Evolutionary conservation across 2,888 invertebrate species (phyloP).

Genomic region (Drosophila borealis): DNA sequence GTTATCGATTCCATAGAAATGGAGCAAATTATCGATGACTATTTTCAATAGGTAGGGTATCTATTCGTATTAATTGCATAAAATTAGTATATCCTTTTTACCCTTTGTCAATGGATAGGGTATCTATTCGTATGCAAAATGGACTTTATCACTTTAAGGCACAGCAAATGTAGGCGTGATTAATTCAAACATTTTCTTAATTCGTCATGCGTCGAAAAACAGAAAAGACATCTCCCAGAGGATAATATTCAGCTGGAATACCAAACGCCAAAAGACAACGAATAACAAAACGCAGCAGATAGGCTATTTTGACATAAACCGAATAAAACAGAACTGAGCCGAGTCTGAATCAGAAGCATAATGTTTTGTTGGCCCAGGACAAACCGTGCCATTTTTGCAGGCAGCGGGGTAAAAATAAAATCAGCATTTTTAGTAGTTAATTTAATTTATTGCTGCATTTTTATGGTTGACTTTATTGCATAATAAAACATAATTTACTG

Average conservation of each 20-base stretch:
- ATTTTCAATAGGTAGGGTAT: no score
- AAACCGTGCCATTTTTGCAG: conserved; percentile 50
- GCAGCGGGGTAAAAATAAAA: conserved; percentile 79
- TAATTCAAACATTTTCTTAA: conserved; percentile 8
- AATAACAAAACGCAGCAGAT: conserved; percentile 22
- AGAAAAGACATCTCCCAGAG: conserved; percentile 31
- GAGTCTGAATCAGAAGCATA: conserved; percentile 27
- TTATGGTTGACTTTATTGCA: conserved; percentile 86
- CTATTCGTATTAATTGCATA: no score
- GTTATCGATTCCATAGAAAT: no score
- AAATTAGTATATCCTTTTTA: no score
- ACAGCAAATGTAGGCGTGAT: not conserved
- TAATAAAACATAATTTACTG: conserved; percentile 86
- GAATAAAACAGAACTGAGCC: conserved; percentile 1
- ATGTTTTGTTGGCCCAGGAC: conserved; percentile 32
- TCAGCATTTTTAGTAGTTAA: conserved; percentile 85
- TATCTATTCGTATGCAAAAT: not conserved
- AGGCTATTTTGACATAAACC: conserved; percentile 26
- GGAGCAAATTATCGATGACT: no score
- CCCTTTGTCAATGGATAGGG: no score
- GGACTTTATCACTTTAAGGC: not conserved
- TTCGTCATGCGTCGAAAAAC: conserved; percentile 7
- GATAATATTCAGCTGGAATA: conserved; percentile 35
- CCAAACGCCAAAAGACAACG: conserved; percentile 27
- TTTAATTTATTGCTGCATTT: conserved; percentile 85